A percentile compares a stretch with the other conserved stretches of the same genome.
phyloP scores from a whole-genome alignment of 2,888 invertebrate species.

The Troides aeacus region DNA sequence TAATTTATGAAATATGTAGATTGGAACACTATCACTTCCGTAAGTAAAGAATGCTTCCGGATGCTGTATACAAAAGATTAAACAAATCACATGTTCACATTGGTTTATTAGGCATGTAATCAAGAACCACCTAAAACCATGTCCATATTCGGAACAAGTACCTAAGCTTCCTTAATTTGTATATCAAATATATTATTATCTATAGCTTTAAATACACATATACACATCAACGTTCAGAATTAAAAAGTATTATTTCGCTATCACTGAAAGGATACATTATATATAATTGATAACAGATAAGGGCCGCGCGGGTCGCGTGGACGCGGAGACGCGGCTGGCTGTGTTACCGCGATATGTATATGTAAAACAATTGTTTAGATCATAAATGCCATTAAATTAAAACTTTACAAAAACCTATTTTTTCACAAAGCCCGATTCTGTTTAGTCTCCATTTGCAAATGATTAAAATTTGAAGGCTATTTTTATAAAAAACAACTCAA shows the following conservation, averaged over 20 bases:
- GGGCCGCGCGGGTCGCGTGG: conserved; percentile 58
- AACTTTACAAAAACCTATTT: too few species aligned
- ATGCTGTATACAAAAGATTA: too few species aligned
- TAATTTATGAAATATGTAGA: too few species aligned
- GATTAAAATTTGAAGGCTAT: too few species aligned
- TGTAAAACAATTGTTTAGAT: too few species aligned
- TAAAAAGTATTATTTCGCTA: conserved; percentile 54
- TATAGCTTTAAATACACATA: conserved; percentile 69
- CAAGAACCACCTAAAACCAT: neutral
- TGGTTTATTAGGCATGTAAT: conserved; percentile 18
- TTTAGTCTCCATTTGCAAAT: too few species aligned
- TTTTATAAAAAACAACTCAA: too few species aligned
- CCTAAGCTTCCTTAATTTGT: conserved; percentile 52
- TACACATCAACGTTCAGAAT: conserved; percentile 67
- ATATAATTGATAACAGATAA: conserved; percentile 66
- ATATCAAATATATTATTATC: conserved; percentile 52
- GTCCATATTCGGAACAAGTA: neutral
- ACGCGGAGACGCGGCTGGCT: conserved; percentile 28
- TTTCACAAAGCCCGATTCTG: too few species aligned
- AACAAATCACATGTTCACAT: conserved; percentile 1
- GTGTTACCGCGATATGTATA: too few species aligned
- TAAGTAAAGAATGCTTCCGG: neutral
- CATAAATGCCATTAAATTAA: too few species aligned
- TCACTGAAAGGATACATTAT: conserved; percentile 65
- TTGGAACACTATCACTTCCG: too few species aligned